Conservation (phyloP, 2,797 vertebrate genomes). For the Ptychadena robeensis region DNA sequence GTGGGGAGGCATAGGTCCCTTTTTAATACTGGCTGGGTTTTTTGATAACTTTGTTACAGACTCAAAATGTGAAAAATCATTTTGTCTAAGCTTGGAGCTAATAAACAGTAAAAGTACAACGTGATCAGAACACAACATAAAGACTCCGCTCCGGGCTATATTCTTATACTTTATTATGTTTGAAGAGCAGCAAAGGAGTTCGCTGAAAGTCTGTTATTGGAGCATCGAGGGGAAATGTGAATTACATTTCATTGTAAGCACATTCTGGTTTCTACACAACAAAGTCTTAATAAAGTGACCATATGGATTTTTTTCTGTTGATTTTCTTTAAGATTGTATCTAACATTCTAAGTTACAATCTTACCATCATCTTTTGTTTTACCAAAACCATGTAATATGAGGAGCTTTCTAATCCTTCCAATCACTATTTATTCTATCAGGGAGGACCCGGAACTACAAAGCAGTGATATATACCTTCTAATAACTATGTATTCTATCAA, state of each 20-base stretch:
- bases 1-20: too few relatives aligned
- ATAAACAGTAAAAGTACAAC: conserved; percentile 13
- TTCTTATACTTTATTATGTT: not conserved
- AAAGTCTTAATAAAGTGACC: not conserved
- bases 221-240: not conserved
- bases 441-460: too few relatives aligned
- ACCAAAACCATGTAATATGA: too few relatives aligned
- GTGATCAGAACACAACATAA: conserved; percentile 12
- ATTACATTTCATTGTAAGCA: not conserved
- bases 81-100: not conserved
- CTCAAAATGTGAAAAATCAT: not conserved
- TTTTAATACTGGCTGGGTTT: not conserved
- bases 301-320: too few relatives aligned
- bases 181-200: not conserved
- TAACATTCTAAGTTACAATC: too few relatives aligned
- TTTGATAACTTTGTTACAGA: not conserved
- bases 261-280: not conserved
- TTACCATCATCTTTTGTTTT: too few relatives aligned
- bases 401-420: too few relatives aligned
- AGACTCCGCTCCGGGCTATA: not conserved
- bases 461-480: too few relatives aligned
- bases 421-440: too few relatives aligned
- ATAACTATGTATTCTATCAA: too few relatives aligned
- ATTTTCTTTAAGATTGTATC: too few relatives aligned
- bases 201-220: not conserved